Conservation (phyloP, 2,797 vertebrate genomes). For the Chaetodon trifasciatus region DNA sequence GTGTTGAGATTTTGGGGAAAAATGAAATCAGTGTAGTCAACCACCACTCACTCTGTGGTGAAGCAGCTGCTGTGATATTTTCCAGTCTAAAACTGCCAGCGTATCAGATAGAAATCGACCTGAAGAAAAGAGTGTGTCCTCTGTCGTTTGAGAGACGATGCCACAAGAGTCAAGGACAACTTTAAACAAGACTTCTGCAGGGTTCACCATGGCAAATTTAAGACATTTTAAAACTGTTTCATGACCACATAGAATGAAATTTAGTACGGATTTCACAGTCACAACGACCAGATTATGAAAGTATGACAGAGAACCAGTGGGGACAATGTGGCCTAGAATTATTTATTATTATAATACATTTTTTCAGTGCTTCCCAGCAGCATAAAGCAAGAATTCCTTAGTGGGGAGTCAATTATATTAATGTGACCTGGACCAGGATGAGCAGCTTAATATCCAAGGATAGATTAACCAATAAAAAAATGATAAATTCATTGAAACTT, state of each 20-base stretch:
- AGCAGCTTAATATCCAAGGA: not conserved
- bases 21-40: not conserved
- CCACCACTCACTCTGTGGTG: not conserved
- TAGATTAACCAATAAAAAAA: not conserved
- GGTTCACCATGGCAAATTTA: not conserved
- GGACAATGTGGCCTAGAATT: not conserved
- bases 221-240: not conserved
- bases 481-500: not conserved
- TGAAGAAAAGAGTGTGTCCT: not conserved
- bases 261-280: not conserved
- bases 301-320: not conserved
- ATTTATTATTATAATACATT: not conserved
- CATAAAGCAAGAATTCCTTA: not conserved
- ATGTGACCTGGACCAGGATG: not conserved
- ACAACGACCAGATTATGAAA: not conserved
- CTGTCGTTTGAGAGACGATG: not conserved
- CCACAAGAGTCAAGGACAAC: not conserved
- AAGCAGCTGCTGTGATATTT: conserved; percentile 2
- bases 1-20: not conserved
- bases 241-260: not conserved
- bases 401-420: conserved; percentile 1
- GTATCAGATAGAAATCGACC: not conserved
- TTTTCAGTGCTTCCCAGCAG: not conserved
- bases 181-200: not conserved
- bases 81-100: not conserved